Evolutionary conservation across 2,113 vertebrate species (phyloP), one percentile per base, ranked within the genome.

Genomic region (Cranoglanis bouderius): DNA sequence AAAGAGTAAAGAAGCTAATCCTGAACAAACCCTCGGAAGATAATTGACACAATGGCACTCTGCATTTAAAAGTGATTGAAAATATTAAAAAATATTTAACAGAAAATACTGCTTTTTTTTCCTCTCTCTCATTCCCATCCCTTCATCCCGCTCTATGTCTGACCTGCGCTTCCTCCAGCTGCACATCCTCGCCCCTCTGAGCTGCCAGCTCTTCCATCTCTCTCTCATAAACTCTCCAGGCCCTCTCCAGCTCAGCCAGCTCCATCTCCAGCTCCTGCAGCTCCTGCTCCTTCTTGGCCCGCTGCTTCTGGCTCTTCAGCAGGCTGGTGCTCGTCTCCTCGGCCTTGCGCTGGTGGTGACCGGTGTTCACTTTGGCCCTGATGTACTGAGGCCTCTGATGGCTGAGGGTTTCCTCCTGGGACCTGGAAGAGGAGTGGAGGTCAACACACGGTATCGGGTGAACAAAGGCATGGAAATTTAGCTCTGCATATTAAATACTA

Each of bases 281-380:
- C 80, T 96, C 96, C 88, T 95, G 93, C 67, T 97, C 94, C 92
- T 96, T 96, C 6, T 93, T 93, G 77, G 92, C 86, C 88, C 94
- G 90, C 61, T 91, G 92, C 87, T 93, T 97, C 89, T 95, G 93
- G 78, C 88, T 94, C 84, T 97, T 96, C 88, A 90, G 94, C 88
- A 97, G 89, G 29, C 92, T 89, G 24, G 92, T 90, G 49, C 92
- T 94, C 38, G 91, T 89, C 40, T 92, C 92, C 65, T 97, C 95
- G 18, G 94, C 93, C 95, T 98, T 99, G 92, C 96, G 97, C 40
- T 95, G 89, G 87, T 97, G 97, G 91, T 99, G 95, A 77, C 96
- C 94, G 19, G 96, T 97, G 81, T 97, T 99, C 81, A 98, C 97
- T 92, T 97, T 99, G 84, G 97, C 96, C 94, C 97, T 99, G 94